Evolutionary conservation across 2,797 vertebrate genomes (phyloP).

Genomic region (Hypotaenidia philippensis): DNA sequence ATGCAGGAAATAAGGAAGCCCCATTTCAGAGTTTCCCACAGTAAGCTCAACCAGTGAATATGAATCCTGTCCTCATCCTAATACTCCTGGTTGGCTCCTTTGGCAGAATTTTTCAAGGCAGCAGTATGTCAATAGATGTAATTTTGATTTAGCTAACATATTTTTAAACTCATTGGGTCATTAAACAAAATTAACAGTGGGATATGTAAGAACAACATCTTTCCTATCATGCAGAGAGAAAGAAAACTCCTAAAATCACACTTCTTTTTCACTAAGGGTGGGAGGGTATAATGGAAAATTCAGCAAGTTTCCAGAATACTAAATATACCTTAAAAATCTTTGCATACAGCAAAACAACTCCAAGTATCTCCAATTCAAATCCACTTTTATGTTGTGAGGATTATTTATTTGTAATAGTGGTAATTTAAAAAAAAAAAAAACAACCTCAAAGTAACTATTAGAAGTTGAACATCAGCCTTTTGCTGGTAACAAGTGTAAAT

Average conservation of each 20-base stretch:
- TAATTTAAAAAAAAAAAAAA: neutral
- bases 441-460: neutral
- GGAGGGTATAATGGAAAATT: neutral
- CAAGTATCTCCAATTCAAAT: too few species aligned
- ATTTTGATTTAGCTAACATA: neutral
- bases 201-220: neutral
- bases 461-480: neutral
- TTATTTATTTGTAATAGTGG: neutral
- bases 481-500: neutral
- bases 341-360: neutral
- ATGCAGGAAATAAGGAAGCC: neutral
- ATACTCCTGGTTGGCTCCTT: neutral
- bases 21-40: neutral
- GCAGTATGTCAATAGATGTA: neutral
- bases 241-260: neutral
- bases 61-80: neutral
- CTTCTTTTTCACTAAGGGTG: neutral
- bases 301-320: neutral
- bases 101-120: neutral
- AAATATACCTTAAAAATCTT: neutral
- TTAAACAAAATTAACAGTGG: neutral
- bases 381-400: neutral
- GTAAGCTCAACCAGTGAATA: neutral
- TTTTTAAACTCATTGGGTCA: neutral
- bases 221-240: neutral